Conservation (phyloP, 2,797 vertebrate genomes). For the Siniperca undulata region DNA sequence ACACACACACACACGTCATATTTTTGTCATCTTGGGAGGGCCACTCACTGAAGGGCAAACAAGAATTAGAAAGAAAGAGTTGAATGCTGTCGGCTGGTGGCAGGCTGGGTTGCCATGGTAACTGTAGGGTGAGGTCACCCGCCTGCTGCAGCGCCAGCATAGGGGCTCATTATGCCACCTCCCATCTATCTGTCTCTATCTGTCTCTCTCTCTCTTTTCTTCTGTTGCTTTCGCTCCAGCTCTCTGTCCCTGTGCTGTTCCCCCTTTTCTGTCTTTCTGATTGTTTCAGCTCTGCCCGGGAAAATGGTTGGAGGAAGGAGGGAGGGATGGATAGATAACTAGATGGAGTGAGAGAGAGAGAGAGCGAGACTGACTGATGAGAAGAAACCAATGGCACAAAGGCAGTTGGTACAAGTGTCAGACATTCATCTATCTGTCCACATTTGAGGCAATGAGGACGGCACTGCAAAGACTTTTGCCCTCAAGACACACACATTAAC, state of each 20-base stretch:
- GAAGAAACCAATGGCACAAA: conserved; percentile 18
- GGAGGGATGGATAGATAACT: neutral
- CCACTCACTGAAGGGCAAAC: conserved; percentile 54
- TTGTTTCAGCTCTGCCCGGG: conserved; percentile 21
- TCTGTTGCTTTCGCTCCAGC: conserved; percentile 42
- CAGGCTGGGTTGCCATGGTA: conserved; percentile 83
- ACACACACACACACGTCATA: neutral
- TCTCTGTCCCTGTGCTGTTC: conserved; percentile 8
- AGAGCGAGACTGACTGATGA: conserved; percentile 20
- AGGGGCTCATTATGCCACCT: conserved; percentile 80
- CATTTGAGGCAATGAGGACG: neutral
- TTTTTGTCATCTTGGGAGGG: conserved; percentile 61
- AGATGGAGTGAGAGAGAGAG: neutral
- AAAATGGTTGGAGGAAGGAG: neutral
- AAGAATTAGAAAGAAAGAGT: conserved; percentile 62
- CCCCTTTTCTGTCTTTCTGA: neutral
- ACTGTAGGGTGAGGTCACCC: conserved; percentile 83
- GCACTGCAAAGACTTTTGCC: conserved; percentile 12
- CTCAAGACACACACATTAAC: conserved; percentile 3
- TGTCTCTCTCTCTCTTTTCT: conserved; percentile 28
- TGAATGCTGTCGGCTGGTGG: conserved; percentile 74
- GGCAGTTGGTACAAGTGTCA: conserved; percentile 22
- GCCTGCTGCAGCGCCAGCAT: conserved; percentile 74
- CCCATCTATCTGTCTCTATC: conserved; percentile 66
- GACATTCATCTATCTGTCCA: conserved; percentile 26